A percentile compares a stretch with the other conserved stretches of the same genome.
These are phyloP conservation scores for Coracopsis vasa DNA, from an alignment of 2,113 vertebrate species.

Conservation along the genomic window DNA sequence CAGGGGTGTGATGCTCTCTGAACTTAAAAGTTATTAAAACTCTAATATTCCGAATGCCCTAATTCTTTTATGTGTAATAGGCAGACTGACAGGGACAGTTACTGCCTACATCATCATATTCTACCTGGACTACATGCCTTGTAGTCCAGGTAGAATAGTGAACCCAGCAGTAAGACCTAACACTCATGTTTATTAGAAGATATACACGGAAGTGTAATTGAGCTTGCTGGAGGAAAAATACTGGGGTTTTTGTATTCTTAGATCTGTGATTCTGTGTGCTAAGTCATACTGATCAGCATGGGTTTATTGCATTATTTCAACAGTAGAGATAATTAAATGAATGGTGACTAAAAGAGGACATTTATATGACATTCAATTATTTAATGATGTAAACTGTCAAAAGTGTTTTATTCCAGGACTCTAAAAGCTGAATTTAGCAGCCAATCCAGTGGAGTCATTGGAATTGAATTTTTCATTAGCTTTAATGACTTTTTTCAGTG, in stretches of 20 bases:
- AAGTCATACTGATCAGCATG: conserved; percentile 23
- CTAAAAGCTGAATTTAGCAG: conserved; percentile 16
- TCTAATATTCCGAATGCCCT: neutral
- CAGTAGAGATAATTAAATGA: conserved; percentile 33
- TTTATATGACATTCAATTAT: conserved; percentile 50
- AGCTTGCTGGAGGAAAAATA: neutral
- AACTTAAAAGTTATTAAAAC: no score
- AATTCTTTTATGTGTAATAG: neutral
- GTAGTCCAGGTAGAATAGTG: neutral
- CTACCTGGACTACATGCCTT: neutral
- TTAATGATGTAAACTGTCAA: conserved; percentile 28
- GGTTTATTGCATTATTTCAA: conserved; percentile 35
- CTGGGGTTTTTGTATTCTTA: neutral
- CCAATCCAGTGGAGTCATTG: neutral
- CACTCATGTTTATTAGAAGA: neutral
- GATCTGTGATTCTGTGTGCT: neutral
- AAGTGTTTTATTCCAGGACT: conserved; percentile 26
- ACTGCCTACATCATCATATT: neutral
- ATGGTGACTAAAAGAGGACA: conserved; percentile 28
- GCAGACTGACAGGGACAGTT: neutral
- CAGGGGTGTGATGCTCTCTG: neutral
- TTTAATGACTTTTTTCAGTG: conserved; percentile 14
- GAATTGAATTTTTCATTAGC: conserved; percentile 35
- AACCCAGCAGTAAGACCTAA: neutral
- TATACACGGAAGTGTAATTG: neutral